Base-by-base conservation (phyloP, 2,888 invertebrate genomes). In the Pemphredon lugubris region DNA sequence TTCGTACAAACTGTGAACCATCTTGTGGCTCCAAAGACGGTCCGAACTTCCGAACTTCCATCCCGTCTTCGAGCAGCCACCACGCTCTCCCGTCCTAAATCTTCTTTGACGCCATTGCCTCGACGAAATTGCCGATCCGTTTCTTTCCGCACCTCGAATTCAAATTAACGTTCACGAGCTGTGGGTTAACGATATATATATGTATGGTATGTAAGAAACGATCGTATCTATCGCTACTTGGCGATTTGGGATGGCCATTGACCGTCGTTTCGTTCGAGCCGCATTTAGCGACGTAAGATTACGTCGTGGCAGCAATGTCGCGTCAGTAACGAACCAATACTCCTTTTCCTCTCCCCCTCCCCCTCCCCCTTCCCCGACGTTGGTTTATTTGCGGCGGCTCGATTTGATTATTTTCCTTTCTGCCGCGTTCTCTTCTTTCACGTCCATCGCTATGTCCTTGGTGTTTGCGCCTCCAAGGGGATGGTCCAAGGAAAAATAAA, bases 261-360 rank as follows among this genome's bases (percentile, higher is more conserved):
- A 70, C 60, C 50, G 20, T 50, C 30, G 40, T 54, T 39, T 48
- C 50, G 32, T 53, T 44, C 51, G 30, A 45, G 59, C 65, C 69
- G 69, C 57, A 76, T 77, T 76, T 73, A 77, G 69, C n/a, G n/a
- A 67, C 53, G 16, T 18, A 26, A 34, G 60, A 68, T 75, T 72
- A 68, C 75, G 67, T 51, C 55, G 50, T 21, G 30, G 6, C 30
- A 30, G 7, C 50, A 21, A 37, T 51, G 65, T 68, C 51, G 57
- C 42, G 48, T 57, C 54, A 20, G 30, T n/a, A 42, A 34, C 48
- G 57, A 51, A 60, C 59, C 54, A 50, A 55, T 50, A 39, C 59
- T 18, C 48, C 23, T 30, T 9, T 21, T 54, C 14, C 30, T 30
- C 23, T 30, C 26, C 54, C 9, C n/a, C 5, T 11, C 7, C 14